Conservation (phyloP, 1,140 invertebrate genomes). For the Magallana ariakensis region DNA sequence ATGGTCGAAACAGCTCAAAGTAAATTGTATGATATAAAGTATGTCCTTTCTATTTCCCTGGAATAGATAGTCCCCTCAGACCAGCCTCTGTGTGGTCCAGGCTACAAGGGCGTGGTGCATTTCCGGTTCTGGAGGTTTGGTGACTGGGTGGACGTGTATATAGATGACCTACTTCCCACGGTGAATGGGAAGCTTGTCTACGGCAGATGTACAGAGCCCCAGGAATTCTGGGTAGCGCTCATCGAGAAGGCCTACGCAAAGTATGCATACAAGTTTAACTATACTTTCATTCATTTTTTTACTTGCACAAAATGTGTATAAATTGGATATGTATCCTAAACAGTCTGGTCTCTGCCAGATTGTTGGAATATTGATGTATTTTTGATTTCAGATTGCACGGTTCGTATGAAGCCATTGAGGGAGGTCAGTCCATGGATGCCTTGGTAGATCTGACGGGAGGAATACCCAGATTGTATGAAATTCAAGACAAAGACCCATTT, state of each 20-base stretch:
- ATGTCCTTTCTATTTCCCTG: constrained; percentile 74
- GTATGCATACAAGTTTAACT: constrained; percentile 56
- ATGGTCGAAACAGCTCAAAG: no score
- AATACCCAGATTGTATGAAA: constrained; percentile 75
- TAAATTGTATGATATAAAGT: no score
- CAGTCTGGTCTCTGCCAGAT: background rate
- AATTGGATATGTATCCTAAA: background rate
- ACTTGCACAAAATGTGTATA: background rate
- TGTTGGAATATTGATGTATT: no score
- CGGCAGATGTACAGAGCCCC: constrained; percentile 69
- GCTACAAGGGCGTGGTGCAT: constrained; percentile 80
- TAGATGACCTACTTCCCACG: constrained; percentile 87
- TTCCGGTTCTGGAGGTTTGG: constrained; percentile 89
- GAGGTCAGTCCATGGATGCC: constrained; percentile 74
- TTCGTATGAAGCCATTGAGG: constrained; percentile 73
- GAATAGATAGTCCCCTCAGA: constrained; percentile 74
- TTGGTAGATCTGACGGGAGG: constrained; percentile 76
- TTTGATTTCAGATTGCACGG: constrained; percentile 68
- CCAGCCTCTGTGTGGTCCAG: constrained; percentile 66
- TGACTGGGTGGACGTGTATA: constrained; percentile 87
- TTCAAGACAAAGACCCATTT: constrained; percentile 72
- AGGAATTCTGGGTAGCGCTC: constrained; percentile 96
- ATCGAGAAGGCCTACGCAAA: constrained; percentile 91
- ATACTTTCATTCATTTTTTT: background rate
- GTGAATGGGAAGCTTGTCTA: constrained; percentile 71